These are phyloP conservation scores for Cherax destructor DNA, from an alignment of 1,140 invertebrate species.

Conservation along the genomic window DNA sequence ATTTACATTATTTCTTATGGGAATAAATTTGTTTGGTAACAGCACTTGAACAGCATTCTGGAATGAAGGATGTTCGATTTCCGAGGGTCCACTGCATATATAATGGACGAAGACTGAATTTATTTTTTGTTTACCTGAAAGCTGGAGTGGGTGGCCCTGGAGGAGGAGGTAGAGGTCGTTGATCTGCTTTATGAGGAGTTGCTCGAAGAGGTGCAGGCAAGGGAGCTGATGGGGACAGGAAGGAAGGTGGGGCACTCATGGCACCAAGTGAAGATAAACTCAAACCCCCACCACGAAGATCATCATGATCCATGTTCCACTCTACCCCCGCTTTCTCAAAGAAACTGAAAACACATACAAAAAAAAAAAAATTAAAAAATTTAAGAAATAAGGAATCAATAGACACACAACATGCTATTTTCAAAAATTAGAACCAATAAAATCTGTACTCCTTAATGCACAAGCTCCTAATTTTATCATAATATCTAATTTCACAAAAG, in stretches of 20 bases:
- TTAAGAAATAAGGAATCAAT: background rate
- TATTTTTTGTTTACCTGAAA: conserved; percentile 47
- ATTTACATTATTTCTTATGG: no score
- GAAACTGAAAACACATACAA: conserved; percentile 41
- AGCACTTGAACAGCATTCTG: no score
- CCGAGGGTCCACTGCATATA: no score
- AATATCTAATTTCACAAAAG: no score
- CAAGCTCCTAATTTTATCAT: no score
- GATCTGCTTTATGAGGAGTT: conserved; percentile 66
- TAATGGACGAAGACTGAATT: no score
- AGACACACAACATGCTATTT: background rate
- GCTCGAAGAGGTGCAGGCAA: conserved; percentile 55
- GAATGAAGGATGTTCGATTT: no score
- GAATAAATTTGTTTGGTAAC: no score
- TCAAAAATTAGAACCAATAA: background rate
- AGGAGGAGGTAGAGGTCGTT: conserved; percentile 67
- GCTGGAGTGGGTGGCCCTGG: conserved; percentile 69
- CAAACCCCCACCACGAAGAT: conserved; percentile 60
- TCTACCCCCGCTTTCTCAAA: conserved; percentile 71
- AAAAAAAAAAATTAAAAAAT: no score
- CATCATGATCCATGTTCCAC: conserved; percentile 69
- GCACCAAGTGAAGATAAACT: conserved; percentile 60
- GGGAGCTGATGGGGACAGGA: conserved; percentile 58
- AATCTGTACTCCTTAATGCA: no score
- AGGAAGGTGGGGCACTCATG: conserved; percentile 64